A percentile compares a stretch with the other conserved stretches of the same genome.
phyloP scores from a whole-genome alignment of 2,113 vertebrate genomes.

The Semnornis frantzii region DNA sequence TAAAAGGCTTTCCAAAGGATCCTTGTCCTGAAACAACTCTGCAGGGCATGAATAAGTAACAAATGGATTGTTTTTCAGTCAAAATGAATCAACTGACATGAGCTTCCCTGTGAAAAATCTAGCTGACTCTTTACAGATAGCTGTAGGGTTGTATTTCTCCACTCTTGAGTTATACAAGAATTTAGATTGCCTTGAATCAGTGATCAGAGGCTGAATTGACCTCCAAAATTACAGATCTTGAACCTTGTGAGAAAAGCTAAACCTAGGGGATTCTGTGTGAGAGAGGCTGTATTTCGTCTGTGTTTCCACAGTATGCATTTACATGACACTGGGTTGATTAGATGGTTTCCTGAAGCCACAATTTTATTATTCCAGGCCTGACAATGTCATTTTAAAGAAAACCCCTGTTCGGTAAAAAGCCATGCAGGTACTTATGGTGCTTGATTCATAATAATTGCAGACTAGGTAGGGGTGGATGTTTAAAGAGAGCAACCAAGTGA shows the following conservation, averaged over 20 bases:
- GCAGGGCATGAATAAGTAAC: slow-evolving; percentile 37
- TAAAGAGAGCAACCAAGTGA: not conserved
- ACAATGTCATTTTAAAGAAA: not conserved
- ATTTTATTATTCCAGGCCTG: not conserved
- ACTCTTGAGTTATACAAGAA: not conserved
- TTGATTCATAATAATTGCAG: not conserved
- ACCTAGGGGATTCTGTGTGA: not conserved
- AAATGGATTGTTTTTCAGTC: slow-evolving; percentile 39
- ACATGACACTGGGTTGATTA: not conserved
- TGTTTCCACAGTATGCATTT: not conserved
- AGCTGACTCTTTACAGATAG: not conserved
- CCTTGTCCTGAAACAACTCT: slow-evolving; percentile 39
- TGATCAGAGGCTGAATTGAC: not conserved
- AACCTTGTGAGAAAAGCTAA: not conserved
- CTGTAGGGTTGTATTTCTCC: not conserved
- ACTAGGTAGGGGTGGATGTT: not conserved
- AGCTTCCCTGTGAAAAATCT: not conserved
- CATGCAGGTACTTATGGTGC: not conserved
- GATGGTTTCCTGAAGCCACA: not conserved
- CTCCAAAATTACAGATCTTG: not conserved
- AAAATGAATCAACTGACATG: not conserved
- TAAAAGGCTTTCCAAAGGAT: slow-evolving; percentile 32
- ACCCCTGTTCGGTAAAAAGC: not conserved
- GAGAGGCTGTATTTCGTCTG: not conserved
- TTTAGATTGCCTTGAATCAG: not conserved